Evolutionary conservation across 2,888 invertebrate species (phyloP), one percentile per base, ranked within the genome.

Genomic region (Amiota communis): DNA sequence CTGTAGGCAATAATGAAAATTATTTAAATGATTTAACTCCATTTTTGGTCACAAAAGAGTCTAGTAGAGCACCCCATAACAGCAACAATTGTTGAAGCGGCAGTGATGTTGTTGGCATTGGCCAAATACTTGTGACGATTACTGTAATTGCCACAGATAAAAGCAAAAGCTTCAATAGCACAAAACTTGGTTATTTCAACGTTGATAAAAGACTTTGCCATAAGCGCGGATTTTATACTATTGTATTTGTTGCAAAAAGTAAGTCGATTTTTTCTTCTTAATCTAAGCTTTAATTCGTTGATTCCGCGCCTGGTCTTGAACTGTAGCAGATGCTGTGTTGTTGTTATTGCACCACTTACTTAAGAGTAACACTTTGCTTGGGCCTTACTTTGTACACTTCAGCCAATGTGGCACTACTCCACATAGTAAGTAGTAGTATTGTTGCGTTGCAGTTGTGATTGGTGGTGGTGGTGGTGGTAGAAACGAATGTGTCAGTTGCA

Each of bases 71-170:
- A 36, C 3, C 36, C 36, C 0, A 36, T 6, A 36, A 10, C 15
- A 20, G 51, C 65, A 47, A 48, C 65, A 48, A n/a, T n/a, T n/a
- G 15, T 36, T 23, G 61, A 13, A 63, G n/a, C 63, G 20, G 64
- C 64, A 48, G 65, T 8, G 49, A 36, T 36, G 36, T 47, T 65
- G 47, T 65, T n/a, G 12, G 49, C 65, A 65, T 65, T 65, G 65
- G 65, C 48, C 65, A 65, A 65, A 65, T 65, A 36, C 65, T 36
- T 65, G 65, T 65, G 65, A 47, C 65, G 65, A 65, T 65, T 65
- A 65, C 65, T 65, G 65, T 65, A 65, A 65, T 65, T 65, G 65
- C 65, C 20, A 48, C 17, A 47, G 65, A 65, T 65, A 65, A 65
- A 48, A 65, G 65, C 49, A 65, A 65, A 47, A 65, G 46, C 49